Evolutionary conservation across 30 jellyfish, hydroid and myxozoan species (phyloP).

Genomic region (Nemopilema nomurai): DNA sequence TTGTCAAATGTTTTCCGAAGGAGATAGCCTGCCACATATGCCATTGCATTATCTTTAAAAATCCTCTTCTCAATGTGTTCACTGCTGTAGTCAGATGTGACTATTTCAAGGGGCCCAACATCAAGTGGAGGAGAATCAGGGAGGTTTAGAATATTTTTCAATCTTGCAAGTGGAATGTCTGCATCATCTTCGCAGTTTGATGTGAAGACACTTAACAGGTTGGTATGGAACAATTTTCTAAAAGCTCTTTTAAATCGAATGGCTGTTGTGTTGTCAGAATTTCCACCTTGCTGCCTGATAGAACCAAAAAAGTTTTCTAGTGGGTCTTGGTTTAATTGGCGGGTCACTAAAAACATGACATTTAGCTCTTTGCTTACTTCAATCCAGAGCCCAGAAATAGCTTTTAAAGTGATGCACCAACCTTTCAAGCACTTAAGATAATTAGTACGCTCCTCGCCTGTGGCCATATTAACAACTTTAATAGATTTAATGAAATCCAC

Average conservation of each 20-base stretch:
- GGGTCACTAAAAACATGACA: slow-evolving; percentile 3
- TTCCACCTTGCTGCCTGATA: slow-evolving; percentile 46
- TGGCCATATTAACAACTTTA: slow-evolving; percentile 7
- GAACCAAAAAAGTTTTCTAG: slow-evolving; percentile 40
- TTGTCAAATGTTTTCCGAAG: slow-evolving; percentile 4
- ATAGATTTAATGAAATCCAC: slow-evolving; percentile 6
- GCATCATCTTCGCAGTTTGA: slow-evolving; percentile 24
- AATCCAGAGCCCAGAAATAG: slow-evolving; percentile 23
- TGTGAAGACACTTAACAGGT: slow-evolving; percentile 5
- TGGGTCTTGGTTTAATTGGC: slow-evolving; percentile 56
- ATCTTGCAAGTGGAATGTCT: slow-evolving; percentile 1
- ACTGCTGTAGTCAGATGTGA: neutral
- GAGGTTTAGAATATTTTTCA: neutral
- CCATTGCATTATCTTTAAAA: slow-evolving; percentile 31
- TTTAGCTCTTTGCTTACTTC: neutral
- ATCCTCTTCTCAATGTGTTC: slow-evolving; percentile 18
- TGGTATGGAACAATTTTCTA: slow-evolving; percentile 43
- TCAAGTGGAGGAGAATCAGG: slow-evolving; percentile 24
- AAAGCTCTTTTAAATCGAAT: slow-evolving; percentile 17
- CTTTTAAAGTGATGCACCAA: slow-evolving; percentile 33
- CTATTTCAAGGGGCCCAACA: slow-evolving; percentile 7
- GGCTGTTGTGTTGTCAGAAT: slow-evolving; percentile 35
- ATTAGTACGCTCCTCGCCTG: slow-evolving; percentile 9
- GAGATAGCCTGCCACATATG: slow-evolving; percentile 43
- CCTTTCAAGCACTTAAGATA: slow-evolving; percentile 29